Conservation (phyloP, 2,113 vertebrate species). For the Hippocampus guttulatus region DNA sequence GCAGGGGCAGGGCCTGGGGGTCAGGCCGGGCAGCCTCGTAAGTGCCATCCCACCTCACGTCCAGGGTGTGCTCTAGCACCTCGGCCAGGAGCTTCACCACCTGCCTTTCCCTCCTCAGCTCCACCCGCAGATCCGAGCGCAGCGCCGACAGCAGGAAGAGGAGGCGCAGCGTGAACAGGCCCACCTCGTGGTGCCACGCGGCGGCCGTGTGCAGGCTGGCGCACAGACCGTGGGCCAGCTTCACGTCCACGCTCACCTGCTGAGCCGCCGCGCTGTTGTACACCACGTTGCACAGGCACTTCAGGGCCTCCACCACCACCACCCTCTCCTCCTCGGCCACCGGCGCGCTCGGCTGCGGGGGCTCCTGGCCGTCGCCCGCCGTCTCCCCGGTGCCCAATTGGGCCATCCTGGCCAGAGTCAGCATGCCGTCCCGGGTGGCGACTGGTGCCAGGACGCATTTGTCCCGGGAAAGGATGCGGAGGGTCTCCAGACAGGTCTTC, state of each 20-base stretch:
- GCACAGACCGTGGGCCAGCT: constrained; percentile 83
- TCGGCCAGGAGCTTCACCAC: constrained; percentile 83
- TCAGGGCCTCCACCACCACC: constrained; percentile 92
- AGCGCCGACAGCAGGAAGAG: constrained; percentile 94
- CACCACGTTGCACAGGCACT: constrained; percentile 96
- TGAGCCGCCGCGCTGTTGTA: constrained; percentile 91
- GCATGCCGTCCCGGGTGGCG: constrained; percentile 85
- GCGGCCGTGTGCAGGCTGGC: constrained; percentile 73
- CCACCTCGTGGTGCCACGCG: constrained; percentile 80
- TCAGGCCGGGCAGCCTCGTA: constrained; percentile 79
- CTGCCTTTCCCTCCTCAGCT: constrained; percentile 78
- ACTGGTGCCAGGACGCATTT: constrained; percentile 90
- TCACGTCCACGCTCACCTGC: constrained; percentile 87
- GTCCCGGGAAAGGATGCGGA: constrained; percentile 94
- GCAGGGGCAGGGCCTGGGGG: constrained; percentile 71
- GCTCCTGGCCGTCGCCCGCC: constrained; percentile 14
- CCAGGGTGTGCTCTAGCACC: constrained; percentile 86
- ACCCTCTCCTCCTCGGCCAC: constrained; percentile 76
- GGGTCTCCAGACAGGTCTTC: constrained; percentile 86
- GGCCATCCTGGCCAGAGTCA: constrained; percentile 82
- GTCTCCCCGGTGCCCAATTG: constrained; percentile 56
- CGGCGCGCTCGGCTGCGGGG: constrained; percentile 56
- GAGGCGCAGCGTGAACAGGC: constrained; percentile 90
- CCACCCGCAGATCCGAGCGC: constrained; percentile 80
- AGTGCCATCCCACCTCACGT: constrained; percentile 83